These are phyloP conservation scores for Arothron firmamentum DNA, from an alignment of 2,113 vertebrate genomes.

Conservation along the genomic window DNA sequence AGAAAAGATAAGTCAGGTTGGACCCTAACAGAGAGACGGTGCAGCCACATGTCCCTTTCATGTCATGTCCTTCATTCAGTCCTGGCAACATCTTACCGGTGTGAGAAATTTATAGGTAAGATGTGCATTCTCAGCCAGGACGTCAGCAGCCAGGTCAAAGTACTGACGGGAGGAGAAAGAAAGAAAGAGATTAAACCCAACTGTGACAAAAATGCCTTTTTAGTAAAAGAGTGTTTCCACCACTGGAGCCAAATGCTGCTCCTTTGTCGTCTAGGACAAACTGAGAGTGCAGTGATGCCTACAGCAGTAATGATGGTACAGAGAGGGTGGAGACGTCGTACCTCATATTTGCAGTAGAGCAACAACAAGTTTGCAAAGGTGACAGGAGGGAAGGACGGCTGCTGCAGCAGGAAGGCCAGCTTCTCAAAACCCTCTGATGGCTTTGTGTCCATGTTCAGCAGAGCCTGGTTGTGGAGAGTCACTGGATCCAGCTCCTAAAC, in stretches of 20 bases:
- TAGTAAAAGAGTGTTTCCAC: slow-evolving; percentile 33
- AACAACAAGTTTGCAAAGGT: slow-evolving; percentile 94
- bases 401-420: slow-evolving; percentile 90
- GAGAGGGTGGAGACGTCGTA: slow-evolving; percentile 16
- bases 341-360: slow-evolving; percentile 89
- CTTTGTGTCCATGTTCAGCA: slow-evolving; percentile 90
- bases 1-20: neutral
- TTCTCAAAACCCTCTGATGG: slow-evolving; percentile 94
- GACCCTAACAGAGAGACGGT: neutral
- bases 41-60: too few species aligned
- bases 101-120: slow-evolving; percentile 92
- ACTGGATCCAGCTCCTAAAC: slow-evolving; percentile 86
- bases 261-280: too few species aligned
- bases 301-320: neutral
- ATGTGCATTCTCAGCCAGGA: slow-evolving; percentile 93
- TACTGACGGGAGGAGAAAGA: slow-evolving; percentile 69
- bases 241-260: neutral
- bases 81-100: slow-evolving; percentile 65
- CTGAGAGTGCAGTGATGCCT: neutral
- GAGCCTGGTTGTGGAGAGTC: slow-evolving; percentile 92
- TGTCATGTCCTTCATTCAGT: neutral
- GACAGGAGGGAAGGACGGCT: slow-evolving; percentile 88
- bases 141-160: slow-evolving; percentile 92
- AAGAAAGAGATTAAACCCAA: slow-evolving; percentile 13
- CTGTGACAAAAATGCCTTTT: slow-evolving; percentile 30